Base-by-base conservation (phyloP, 1,140 invertebrate species). In the Camponotus vicinus region DNA sequence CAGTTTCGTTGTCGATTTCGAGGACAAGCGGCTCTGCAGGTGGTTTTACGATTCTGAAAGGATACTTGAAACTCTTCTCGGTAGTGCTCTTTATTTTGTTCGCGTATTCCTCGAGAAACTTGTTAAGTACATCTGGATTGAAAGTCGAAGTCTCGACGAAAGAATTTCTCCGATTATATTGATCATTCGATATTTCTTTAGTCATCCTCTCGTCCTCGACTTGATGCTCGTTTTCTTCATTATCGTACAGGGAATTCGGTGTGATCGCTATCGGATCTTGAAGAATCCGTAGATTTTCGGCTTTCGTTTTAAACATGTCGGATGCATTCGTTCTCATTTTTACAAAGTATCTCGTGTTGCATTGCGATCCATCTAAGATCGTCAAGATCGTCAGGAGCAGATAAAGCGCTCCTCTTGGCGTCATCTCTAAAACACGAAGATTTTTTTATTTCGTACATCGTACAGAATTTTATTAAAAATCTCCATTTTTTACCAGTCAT, bases 81-180 rank as follows among this genome's bases (percentile, higher is more conserved):
- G 93, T 94, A 5, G 93, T 94, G 15, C 91, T 91, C 85, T 93
- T 95, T 3, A 97, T 93, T 91, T 96, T 96, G n/a, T 95, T 96
- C 1, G 95, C 94, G 88, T 96, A 96, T 34, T 96, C 95, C 79
- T 96, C 94, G 52, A 96, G 94, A 87, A 96, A 96, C 87, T 96
- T 96, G 76, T 96, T 96, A 40, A 96, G 89, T 34, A 96, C 95
- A 37, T 96, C 95, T 0, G 95, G 94, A 91, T 95, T 94, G 71
- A 95, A 95, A 2, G 94, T 95, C 21, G 94, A 94, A n/a, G 92
- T 87, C 79, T 94, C 94, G 32, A 90, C 45, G 37, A 94, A 94
- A 18, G 88, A 90, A 79, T 93, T 92, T 71, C 86, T 88, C 21
- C 90, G 85, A 37, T 88, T 85, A 5, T 88, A 85, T 63, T 91